Evolutionary conservation across 2,888 invertebrate genomes (phyloP), one percentile per base, ranked within the genome.

Genomic region (Drosophila putrida): DNA sequence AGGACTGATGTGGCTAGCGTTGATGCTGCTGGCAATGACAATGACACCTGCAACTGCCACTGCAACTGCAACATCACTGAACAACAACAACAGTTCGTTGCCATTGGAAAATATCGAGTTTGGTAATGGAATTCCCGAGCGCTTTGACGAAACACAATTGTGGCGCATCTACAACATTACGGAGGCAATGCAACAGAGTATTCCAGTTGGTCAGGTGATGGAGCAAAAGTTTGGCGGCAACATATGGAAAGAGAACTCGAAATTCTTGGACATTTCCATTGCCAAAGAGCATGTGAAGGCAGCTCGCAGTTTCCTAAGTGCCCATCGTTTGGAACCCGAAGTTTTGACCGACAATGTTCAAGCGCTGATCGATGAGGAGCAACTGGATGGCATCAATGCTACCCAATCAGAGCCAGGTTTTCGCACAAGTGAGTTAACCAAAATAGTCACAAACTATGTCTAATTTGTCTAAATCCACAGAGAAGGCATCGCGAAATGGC

Each of bases 341-440:
- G 92, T 97, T 0, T 90, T 96, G 13, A 95, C 96, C 75, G 93
- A 95, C 4, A 95, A 97, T 91, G 91, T 97, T n/a, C 97, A 97
- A 90, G 92, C 93, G 71, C 94, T 96, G 50, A 96, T 97, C 61
- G 95, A 96, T 71, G 94, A 94, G 15, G 94, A 94, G 71, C 94
- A 94, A 71, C 94, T 94, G 36, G 95, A 95, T 79, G 91, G 94
- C 6, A 93, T 80, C 0, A 55, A 71, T 55, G 60, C 50, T 13
- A 82, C 78, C 4, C 78, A 80, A 47, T 95, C 62, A 93, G 94
- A 69, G 94, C 95, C 67, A 90, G 95, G 91, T 90, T 93, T 93
- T 1, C 80, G 91, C 15, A 51, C 74, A 81, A 91, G 92, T 92
- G 63, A 90, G 90, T 90, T 4, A 0, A 6, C 11, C 2, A 36